phyloP scores from a whole-genome alignment of 2,113 vertebrate species.

The Ceyx margarethae region DNA sequence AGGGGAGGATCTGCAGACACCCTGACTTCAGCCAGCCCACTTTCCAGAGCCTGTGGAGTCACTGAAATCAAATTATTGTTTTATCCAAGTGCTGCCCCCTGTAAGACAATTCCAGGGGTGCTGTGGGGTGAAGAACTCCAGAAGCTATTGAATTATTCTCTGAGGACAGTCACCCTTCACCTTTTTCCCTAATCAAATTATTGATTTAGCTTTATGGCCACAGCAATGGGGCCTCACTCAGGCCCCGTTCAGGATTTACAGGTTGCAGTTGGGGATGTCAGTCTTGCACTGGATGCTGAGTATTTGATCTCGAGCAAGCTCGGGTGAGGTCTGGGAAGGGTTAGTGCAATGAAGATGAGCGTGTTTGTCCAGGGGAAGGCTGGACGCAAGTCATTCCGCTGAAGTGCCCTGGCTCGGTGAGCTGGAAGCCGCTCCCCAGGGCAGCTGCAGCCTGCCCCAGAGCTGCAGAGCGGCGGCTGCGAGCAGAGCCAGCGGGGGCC shows the following conservation, averaged over 20 bases:
- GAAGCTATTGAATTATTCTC: neutral
- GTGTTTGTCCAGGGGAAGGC: neutral
- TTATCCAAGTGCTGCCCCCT: neutral
- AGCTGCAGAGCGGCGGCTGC: neutral
- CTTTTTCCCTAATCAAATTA: neutral
- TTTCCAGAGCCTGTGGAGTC: accelerated
- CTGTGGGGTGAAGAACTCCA: neutral
- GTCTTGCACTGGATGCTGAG: neutral
- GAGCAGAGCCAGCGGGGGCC: neutral
- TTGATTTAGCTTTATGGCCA: neutral
- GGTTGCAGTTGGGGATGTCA: neutral
- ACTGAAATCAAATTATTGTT: neutral
- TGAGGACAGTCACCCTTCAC: accelerated
- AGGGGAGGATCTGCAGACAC: neutral
- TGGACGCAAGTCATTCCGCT: too few relatives aligned
- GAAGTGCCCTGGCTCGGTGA: neutral
- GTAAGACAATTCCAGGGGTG: neutral
- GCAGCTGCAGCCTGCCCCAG: neutral
- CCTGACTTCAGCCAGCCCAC: accelerated
- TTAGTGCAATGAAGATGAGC: neutral
- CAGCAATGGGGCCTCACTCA: accelerated
- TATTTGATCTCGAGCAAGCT: neutral
- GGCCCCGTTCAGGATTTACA: accelerated
- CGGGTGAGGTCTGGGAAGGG: too few relatives aligned
- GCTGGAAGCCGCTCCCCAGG: neutral